These are phyloP conservation scores for Zygaena filipendulae DNA, from an alignment of 2,888 invertebrate species.

Conservation along the genomic window DNA sequence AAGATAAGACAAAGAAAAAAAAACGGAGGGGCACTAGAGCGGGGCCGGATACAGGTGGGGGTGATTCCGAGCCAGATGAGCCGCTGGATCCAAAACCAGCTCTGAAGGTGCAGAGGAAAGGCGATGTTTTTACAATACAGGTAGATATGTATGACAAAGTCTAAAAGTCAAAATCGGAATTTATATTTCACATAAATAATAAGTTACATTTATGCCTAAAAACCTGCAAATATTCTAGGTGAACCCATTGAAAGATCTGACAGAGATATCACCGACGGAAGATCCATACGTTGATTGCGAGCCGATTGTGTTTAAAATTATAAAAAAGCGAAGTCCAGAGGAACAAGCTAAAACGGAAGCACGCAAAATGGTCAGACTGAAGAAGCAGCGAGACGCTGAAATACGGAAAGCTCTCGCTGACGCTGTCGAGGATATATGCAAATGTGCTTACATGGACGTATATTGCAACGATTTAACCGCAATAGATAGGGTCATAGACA, in stretches of 20 bases:
- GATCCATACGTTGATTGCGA: constrained; percentile 76
- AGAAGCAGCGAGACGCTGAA: constrained; percentile 62
- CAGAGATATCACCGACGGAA: constrained; percentile 65
- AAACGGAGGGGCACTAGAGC: constrained; percentile 35
- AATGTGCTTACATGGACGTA: constrained; percentile 63
- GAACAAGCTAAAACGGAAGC: constrained; percentile 65
- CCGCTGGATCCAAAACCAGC: constrained; percentile 71
- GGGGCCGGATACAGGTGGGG: constrained; percentile 31
- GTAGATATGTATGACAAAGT: constrained; percentile 27
- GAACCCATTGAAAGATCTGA: constrained; percentile 73
- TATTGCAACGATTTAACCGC: constrained; percentile 54
- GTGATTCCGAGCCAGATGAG: constrained; percentile 55
- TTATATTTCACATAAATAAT: too few relatives aligned
- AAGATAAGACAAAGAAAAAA: constrained; percentile 47
- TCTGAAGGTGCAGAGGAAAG: constrained; percentile 72
- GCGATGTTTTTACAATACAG: constrained; percentile 73
- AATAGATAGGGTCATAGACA: constrained; percentile 53
- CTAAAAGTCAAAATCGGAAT: not conserved
- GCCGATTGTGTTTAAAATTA: constrained; percentile 75
- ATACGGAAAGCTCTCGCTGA: constrained; percentile 59
- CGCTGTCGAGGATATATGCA: constrained; percentile 51
- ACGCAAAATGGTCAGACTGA: constrained; percentile 62
- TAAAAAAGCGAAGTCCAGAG: constrained; percentile 67
- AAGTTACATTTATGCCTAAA: too few relatives aligned
- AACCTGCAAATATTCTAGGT: too few relatives aligned